Base-by-base conservation (phyloP, 2,797 vertebrate species). In the Graptemys geographica region DNA sequence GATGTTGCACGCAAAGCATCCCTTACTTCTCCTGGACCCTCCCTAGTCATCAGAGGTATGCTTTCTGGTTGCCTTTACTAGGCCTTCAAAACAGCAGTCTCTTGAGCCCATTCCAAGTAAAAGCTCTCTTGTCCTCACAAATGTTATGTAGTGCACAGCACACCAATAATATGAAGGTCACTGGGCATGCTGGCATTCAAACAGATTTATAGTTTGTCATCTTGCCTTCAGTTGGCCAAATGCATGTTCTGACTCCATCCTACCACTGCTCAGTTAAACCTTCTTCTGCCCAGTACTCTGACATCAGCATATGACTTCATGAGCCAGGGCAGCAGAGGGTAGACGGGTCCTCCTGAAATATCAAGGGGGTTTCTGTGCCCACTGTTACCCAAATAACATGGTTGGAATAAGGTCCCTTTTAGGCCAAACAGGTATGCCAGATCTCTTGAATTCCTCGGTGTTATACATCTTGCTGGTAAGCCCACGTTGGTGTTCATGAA, bases 51-150 rank as follows among this genome's bases (percentile, higher is more conserved):
- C 31, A 84, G 52, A 83, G 52, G 37, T 62, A 44, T 84, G 31
- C 47, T 65, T 89, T 89, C 44, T 94, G n/a, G 49, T 88, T 83
- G 79, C 47, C 51, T 87, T 4, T 90, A 62, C 44, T 83, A 72
- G 56, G 72, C 5, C 2, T 83, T 83, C 89, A 15, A 95, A 72
- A 41, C 53, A 74, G 47, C 33, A 91, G 65, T 37, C 5, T 69
- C 18, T 19, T 69, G 65, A 37, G n/a, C 5, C 18, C 5, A 11
- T 37, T 21, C 65, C 65, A 18, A 69, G 19, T 69, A 19, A 69
- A 8, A 69, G 16, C n/a, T 44, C 41, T 28, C 37, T 47, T 76
- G 25, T 76, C 41, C 41, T 76, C 72, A 76, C 25, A 76, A 47
- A 47, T 76, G 23, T 76, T 25, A 76, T 47, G 41, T n/a, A 69